Percentiles rank a stretch among this genome's conserved stretches.
phyloP scores from a whole-genome alignment of 2,113 vertebrate species.

The Grallaria varia region DNA sequence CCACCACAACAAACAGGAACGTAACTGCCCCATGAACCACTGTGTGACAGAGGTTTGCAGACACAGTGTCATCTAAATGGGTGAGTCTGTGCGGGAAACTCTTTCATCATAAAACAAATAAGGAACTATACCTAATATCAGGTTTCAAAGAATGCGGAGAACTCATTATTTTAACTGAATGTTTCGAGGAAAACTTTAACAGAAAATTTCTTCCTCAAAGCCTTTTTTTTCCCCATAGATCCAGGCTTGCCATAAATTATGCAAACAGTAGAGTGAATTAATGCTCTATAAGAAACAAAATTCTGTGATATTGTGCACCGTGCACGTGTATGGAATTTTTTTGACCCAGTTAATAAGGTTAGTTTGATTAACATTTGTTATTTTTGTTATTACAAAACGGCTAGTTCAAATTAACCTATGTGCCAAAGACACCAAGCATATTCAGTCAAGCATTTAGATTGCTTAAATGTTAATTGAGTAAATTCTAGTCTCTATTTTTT shows the following conservation, averaged over 20 bases:
- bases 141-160: background rate
- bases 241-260: background rate
- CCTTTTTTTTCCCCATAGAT: background rate
- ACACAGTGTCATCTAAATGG: background rate
- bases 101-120: background rate
- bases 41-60: background rate
- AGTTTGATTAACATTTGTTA: slow-evolving; percentile 65
- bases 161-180: background rate
- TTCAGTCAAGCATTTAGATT: slow-evolving; percentile 53
- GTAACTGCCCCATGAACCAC: background rate
- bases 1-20: background rate
- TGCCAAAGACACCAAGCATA: slow-evolving; percentile 56
- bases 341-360: slow-evolving; percentile 26
- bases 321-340: background rate
- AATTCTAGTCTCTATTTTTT: background rate
- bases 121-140: background rate
- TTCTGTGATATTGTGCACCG: background rate
- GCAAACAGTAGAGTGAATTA: background rate
- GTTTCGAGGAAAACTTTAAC: background rate
- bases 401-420: slow-evolving; percentile 53
- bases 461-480: slow-evolving; percentile 59
- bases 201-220: background rate
- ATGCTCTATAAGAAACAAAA: background rate
- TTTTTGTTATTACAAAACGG: slow-evolving; percentile 60
- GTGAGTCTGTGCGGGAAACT: background rate